Percentiles rank a stretch among this genome's conserved stretches.
phyloP scores from a whole-genome alignment of 2,113 vertebrate genomes.

The Pristiophorus japonicus region DNA sequence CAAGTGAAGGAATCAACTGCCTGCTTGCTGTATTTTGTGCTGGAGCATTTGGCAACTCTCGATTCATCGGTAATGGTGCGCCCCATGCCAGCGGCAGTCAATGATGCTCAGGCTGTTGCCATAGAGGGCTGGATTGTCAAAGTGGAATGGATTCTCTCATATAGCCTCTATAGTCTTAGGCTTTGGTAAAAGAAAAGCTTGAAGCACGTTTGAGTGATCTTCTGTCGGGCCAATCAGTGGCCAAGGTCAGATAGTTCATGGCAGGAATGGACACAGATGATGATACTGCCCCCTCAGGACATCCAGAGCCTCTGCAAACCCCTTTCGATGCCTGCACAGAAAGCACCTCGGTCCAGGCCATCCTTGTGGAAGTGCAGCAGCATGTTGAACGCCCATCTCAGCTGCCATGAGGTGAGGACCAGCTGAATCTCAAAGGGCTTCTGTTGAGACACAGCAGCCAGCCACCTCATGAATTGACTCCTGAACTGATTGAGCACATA shows the following conservation, averaged over 20 bases:
- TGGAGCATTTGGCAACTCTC: not conserved
- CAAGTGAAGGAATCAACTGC: not conserved
- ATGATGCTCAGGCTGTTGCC: not conserved
- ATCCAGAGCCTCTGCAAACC: not conserved
- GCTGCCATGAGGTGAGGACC: not conserved
- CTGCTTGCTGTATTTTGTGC: not conserved
- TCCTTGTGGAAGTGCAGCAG: not conserved
- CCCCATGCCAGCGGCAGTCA: not conserved
- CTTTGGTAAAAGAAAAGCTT: too few relatives aligned
- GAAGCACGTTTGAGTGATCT: too few relatives aligned
- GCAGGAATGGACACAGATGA: not conserved
- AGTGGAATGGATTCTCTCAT: not conserved
- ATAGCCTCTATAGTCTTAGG: too few relatives aligned
- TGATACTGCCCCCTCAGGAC: too few relatives aligned
- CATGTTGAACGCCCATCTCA: not conserved
- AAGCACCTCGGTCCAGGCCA: not conserved
- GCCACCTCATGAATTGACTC: not conserved
- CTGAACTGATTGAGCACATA: not conserved
- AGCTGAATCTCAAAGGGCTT: not conserved
- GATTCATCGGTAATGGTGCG: not conserved
- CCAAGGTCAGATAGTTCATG: not conserved
- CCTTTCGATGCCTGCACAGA: not conserved
- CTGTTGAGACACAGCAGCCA: not conserved
- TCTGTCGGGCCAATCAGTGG: too few relatives aligned
- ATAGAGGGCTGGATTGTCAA: not conserved